Evolutionary conservation across 2,888 invertebrate genomes (phyloP).

Genomic region (Cryptus viduatorius): DNA sequence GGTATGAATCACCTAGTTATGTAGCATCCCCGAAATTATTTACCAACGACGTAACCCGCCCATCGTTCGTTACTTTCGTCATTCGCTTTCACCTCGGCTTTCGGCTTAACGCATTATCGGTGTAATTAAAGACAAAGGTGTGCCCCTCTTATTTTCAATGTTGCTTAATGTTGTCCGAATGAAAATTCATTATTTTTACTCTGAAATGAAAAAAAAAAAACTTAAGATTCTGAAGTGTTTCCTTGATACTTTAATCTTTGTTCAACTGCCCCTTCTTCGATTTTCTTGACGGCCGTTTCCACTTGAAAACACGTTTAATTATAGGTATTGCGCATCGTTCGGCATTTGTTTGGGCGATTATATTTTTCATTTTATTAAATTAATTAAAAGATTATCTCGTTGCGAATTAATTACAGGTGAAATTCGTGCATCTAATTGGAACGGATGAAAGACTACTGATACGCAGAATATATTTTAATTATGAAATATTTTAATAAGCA

Average conservation of each 20-base stretch:
- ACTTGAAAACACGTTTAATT: neutral
- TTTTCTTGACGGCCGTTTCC: neutral
- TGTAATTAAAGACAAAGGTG: neutral
- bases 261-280: neutral
- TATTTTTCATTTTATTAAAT: neutral
- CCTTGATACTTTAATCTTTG: no score
- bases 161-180: neutral
- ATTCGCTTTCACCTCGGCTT: neutral
- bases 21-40: slow-evolving; percentile 16
- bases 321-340: neutral
- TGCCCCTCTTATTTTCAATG: neutral
- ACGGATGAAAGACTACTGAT: neutral
- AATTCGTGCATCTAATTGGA: neutral
- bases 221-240: no score
- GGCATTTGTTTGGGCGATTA: neutral
- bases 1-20: neutral
- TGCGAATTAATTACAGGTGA: neutral
- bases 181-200: no score
- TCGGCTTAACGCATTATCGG: neutral
- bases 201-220: no score
- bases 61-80: neutral
- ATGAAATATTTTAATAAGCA: neutral
- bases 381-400: neutral
- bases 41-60: neutral
- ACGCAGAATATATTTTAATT: neutral